phyloP scores from a whole-genome alignment of 2,113 vertebrate species.

The Butastur rufipennis region DNA sequence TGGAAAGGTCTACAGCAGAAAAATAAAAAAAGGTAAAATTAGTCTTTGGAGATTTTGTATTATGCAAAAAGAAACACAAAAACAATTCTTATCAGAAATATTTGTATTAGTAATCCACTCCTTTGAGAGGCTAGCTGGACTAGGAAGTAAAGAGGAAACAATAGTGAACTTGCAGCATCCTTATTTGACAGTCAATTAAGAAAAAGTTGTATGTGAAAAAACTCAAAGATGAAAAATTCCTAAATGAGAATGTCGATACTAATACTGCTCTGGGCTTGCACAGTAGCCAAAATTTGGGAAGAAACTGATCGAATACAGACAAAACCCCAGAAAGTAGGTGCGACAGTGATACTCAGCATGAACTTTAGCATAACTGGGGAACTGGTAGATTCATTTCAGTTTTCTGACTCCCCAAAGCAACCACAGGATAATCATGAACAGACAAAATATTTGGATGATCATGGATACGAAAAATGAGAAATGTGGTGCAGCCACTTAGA shows the following conservation, averaged over 20 bases:
- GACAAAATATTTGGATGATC: conserved; percentile 42
- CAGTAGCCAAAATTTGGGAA: not conserved
- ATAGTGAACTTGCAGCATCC: not conserved
- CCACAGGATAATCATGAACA: conserved; percentile 48
- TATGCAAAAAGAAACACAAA: not conserved
- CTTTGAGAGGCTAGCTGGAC: not conserved
- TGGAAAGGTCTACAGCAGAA: not conserved
- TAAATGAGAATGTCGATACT: not conserved
- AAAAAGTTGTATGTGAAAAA: not conserved
- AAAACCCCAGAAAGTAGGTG: not conserved
- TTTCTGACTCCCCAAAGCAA: conserved; percentile 34
- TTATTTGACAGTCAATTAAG: not conserved
- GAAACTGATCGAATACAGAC: not conserved
- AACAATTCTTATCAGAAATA: not conserved
- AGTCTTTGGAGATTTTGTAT: not conserved
- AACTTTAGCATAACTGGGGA: not conserved
- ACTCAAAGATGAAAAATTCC: not conserved
- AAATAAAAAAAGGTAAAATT: not conserved
- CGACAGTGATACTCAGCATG: not conserved
- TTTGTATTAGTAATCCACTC: not conserved
- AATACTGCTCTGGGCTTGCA: not conserved
- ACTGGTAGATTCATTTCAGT: conserved; percentile 12
- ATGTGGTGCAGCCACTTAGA: not conserved
- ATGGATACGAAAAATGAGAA: conserved; percentile 46
- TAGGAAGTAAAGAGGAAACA: not conserved